These are phyloP conservation scores for Parazoanthus darwini DNA, from an alignment of 92 coral and sea anemone species.

Conservation along the genomic window DNA sequence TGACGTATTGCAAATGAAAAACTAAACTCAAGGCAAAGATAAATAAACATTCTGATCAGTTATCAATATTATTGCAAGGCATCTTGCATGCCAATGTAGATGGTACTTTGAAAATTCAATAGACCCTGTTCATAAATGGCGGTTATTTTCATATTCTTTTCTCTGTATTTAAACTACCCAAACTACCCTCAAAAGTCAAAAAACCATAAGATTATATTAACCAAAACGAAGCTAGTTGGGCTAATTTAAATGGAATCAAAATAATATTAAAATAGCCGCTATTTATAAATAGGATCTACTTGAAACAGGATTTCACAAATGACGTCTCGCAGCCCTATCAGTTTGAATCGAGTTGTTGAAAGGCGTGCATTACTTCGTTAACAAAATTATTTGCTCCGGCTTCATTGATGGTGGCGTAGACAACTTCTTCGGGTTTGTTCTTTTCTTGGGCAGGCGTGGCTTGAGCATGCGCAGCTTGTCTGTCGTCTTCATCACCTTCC, in stretches of 20 bases:
- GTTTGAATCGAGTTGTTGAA: background rate
- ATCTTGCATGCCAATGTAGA: background rate
- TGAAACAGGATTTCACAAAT: background rate
- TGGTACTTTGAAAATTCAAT: background rate
- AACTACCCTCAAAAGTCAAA: too few species aligned
- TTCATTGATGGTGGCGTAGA: slow-evolving; percentile 18
- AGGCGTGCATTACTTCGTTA: slow-evolving; percentile 7
- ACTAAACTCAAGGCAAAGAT: too few species aligned
- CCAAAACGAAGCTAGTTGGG: too few species aligned
- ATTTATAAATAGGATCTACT: background rate
- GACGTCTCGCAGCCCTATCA: background rate
- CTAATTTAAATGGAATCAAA: too few species aligned
- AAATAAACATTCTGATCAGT: background rate
- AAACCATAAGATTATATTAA: too few species aligned
- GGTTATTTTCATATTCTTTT: too few species aligned
- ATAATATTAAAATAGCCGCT: too few species aligned
- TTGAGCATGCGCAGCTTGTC: background rate
- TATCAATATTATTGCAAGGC: background rate
- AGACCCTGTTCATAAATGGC: too few species aligned
- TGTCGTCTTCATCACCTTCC: slow-evolving; percentile 5
- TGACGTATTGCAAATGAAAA: background rate
- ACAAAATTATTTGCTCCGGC: background rate
- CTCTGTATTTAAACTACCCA: too few species aligned
- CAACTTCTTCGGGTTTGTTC: slow-evolving; percentile 1
- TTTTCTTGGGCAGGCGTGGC: background rate